These are phyloP conservation scores for Zoanthus gigantus DNA, from an alignment of 92 coral and sea anemone species.

Conservation along the genomic window DNA sequence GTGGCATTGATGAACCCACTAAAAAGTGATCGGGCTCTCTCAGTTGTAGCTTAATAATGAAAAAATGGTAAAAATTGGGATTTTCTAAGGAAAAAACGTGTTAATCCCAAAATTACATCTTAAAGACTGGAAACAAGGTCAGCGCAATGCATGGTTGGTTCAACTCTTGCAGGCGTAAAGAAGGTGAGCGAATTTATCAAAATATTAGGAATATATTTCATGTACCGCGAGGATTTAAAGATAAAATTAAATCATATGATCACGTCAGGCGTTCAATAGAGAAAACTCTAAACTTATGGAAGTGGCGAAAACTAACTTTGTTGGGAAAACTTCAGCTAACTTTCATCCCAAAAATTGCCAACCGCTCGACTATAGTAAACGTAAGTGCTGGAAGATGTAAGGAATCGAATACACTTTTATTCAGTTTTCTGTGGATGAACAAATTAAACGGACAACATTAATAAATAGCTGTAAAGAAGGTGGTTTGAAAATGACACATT, in stretches of 20 bases:
- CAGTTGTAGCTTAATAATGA: too few relatives aligned
- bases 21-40: too few relatives aligned
- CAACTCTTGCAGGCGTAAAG: neutral
- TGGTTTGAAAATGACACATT: constrained; percentile 34
- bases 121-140: too few relatives aligned
- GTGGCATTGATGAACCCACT: too few relatives aligned
- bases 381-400: neutral
- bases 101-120: too few relatives aligned
- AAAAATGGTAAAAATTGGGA: too few relatives aligned
- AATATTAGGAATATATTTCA: too few relatives aligned
- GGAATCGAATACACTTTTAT: constrained; percentile 30
- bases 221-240: too few relatives aligned
- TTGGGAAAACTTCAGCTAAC: constrained; percentile 45
- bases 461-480: constrained; percentile 35
- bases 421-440: constrained; percentile 41
- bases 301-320: constrained; percentile 43
- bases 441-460: constrained; percentile 29
- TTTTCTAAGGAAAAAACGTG: too few relatives aligned
- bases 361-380: neutral
- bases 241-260: neutral
- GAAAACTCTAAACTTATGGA: constrained; percentile 2
- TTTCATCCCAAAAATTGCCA: constrained; percentile 29
- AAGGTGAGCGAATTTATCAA: neutral
- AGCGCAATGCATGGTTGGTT: neutral
- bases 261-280: too few relatives aligned